Evolutionary conservation across 2,113 vertebrate genomes (phyloP), one percentile per base, ranked within the genome.

Genomic region (Corynorhinus townsendii): DNA sequence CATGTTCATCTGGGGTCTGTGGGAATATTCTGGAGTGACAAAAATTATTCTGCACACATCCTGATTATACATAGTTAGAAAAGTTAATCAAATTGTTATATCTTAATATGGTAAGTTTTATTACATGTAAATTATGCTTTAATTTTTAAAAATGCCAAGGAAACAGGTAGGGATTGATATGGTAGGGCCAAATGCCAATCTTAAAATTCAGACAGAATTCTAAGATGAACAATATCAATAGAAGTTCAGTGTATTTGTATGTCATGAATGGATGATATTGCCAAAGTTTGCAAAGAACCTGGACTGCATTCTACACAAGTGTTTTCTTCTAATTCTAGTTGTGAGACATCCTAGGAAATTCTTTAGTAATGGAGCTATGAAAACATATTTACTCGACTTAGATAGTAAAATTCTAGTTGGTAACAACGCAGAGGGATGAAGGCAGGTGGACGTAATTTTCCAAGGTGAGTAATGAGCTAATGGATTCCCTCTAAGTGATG

Each of bases 371-470:
- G 54, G 30, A 93, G 75, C 47, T 93, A 89, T 52, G 91, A 76
- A 75, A 82, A 86, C 40, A 71, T 87, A 71, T 79, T 96, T 76
- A 62, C 88, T 90, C 6, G 84, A 71, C 16, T 66, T 77, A 40
- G 33, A 30, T 38, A 76, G n/a, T 43, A 86, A 73, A 91, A 76
- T 40, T 81, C 35, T 52, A 20, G 11, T 59, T 75, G 35, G n/a
- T 86, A 76, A 80, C 19, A 5, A 83, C 19, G 5, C 17, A 20
- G n/a, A 66, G 43, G 24, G 47, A 62, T 69, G 33, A 11, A 86
- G 72, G 86, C 68, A 89, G 62, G 73, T 83, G 52, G 54, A 95
- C 30, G 24, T 92, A 88, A 95, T 89, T 77, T 95, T 85, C 87
- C 87, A 71, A 45, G 56, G 45, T 62, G n/a, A 90, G 54, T 79